Conservation (phyloP, 2,797 vertebrate species). For the Falco novaeseelandiae region DNA sequence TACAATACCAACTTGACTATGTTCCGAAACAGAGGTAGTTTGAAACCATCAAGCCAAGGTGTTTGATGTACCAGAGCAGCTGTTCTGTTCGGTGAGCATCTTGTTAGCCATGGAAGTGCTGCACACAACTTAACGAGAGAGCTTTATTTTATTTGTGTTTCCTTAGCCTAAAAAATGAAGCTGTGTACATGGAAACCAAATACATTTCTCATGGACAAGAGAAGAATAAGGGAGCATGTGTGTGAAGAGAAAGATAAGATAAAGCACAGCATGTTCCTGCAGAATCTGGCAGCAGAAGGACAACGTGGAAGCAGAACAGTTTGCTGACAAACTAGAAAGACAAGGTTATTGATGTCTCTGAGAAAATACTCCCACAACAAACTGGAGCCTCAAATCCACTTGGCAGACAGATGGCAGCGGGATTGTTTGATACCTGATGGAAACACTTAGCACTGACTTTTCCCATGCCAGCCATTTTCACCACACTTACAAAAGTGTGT, state of each 20-base stretch:
- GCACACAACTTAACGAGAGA: neutral
- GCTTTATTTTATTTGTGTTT: slow-evolving; percentile 54
- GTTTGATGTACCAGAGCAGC: neutral
- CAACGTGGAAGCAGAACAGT: slow-evolving; percentile 40
- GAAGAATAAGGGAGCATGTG: slow-evolving; percentile 4
- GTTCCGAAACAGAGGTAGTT: neutral
- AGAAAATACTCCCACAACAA: slow-evolving; percentile 44
- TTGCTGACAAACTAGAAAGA: slow-evolving; percentile 49
- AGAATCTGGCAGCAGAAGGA: slow-evolving; percentile 62
- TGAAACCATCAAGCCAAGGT: neutral
- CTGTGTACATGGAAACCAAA: slow-evolving; percentile 15
- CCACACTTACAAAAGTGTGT: neutral
- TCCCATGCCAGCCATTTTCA: slow-evolving; percentile 35
- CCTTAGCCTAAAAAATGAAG: slow-evolving; percentile 52
- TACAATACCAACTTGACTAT: neutral
- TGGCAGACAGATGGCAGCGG: slow-evolving; percentile 31
- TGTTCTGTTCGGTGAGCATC: accelerated
- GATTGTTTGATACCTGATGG: slow-evolving; percentile 29
- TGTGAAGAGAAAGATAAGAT: slow-evolving; percentile 33
- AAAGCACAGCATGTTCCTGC: neutral
- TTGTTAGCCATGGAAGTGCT: neutral
- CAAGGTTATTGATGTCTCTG: slow-evolving; percentile 45
- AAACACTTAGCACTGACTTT: slow-evolving; percentile 13
- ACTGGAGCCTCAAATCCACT: slow-evolving; percentile 17
- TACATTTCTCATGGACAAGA: slow-evolving; percentile 17